phyloP scores from a whole-genome alignment of 1,140 invertebrate species.

The Druon quercuslanigerum region DNA sequence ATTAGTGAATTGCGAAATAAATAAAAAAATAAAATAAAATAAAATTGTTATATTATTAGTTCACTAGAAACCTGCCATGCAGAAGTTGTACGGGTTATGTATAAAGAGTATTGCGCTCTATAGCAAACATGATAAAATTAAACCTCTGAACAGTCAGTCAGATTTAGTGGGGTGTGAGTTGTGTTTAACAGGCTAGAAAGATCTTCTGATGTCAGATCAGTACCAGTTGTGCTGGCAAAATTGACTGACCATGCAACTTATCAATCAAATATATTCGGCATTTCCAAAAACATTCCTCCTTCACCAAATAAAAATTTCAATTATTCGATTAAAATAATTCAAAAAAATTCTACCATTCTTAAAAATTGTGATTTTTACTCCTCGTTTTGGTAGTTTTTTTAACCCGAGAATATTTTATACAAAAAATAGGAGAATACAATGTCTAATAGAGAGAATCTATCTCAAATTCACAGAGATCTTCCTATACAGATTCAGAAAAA shows the following conservation, averaged over 20 bases:
- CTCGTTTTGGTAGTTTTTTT: too few relatives aligned
- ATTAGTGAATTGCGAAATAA: background rate
- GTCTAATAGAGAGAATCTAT: too few relatives aligned
- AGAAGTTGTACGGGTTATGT: background rate
- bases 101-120: slow-evolving; percentile 31
- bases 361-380: too few relatives aligned
- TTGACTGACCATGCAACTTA: background rate
- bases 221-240: slow-evolving; percentile 41
- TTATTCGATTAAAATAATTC: background rate
- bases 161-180: slow-evolving; percentile 42
- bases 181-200: slow-evolving; percentile 44
- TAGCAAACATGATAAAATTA: slow-evolving; percentile 55
- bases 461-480: too few relatives aligned
- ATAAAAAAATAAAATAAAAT: background rate
- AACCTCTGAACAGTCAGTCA: slow-evolving; percentile 44
- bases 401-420: too few relatives aligned
- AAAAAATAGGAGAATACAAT: too few relatives aligned
- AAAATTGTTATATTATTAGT: background rate
- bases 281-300: background rate
- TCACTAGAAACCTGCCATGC: background rate
- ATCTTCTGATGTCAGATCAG: slow-evolving; percentile 48
- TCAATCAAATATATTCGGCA: background rate
- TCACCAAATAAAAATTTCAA: background rate
- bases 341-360: background rate
- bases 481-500: too few relatives aligned